phyloP scores from a whole-genome alignment of 2,888 invertebrate genomes.

The Trachelus stipa region DNA sequence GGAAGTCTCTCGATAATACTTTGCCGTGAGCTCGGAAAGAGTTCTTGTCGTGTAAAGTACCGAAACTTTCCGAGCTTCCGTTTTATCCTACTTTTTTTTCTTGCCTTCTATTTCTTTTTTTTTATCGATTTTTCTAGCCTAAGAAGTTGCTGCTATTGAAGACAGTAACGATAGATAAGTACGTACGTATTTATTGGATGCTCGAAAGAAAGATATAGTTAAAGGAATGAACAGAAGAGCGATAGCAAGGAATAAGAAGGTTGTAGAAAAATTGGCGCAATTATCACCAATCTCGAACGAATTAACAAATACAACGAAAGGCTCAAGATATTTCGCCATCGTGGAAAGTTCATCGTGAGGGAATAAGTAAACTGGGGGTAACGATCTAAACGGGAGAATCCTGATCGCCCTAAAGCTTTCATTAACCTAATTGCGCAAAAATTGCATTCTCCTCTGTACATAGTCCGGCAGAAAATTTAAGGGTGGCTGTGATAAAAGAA shows the following conservation, averaged over 20 bases:
- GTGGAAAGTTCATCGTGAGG: not conserved
- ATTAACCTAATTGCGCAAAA: conserved; percentile 14
- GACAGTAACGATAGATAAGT: not conserved
- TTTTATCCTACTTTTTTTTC: not conserved
- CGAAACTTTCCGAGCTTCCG: not conserved
- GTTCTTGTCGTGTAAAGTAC: not conserved
- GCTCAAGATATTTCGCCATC: not conserved
- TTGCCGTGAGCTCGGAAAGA: not conserved
- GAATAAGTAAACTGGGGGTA: not conserved
- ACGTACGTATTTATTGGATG: not conserved
- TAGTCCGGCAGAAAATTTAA: not conserved
- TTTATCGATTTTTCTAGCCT: not conserved
- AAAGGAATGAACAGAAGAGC: not conserved
- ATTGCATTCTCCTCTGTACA: not conserved
- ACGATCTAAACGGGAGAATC: not conserved
- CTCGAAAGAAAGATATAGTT: not conserved
- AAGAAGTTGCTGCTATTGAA: not conserved
- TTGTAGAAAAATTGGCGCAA: not conserved
- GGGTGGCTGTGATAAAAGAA: not conserved
- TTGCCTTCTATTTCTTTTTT: not conserved
- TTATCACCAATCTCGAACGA: not conserved
- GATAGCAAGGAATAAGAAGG: not conserved
- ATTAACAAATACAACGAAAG: not conserved
- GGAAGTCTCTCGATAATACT: not conserved
- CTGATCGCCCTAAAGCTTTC: not conserved